Percentiles rank a stretch among this genome's conserved stretches.
Conservation (phyloP, 2,888 invertebrate genomes). For the Chymomyza amoena region DNA sequence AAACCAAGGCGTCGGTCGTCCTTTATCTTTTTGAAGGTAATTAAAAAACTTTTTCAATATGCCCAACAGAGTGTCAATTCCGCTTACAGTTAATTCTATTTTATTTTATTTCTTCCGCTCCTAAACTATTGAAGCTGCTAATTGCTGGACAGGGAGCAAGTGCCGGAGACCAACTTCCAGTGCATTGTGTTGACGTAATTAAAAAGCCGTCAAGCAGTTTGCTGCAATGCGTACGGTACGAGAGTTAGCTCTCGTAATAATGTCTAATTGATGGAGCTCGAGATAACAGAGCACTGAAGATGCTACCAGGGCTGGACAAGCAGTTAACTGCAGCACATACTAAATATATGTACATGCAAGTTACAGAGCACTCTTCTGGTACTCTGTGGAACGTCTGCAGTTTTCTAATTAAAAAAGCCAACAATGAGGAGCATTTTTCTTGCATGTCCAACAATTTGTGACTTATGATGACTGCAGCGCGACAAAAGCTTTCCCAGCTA, state of each 20-base stretch:
- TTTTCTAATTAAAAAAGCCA: conserved; percentile 68
- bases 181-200: conserved; percentile 58
- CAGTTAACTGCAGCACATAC: conserved; percentile 50
- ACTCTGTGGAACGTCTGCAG: conserved; percentile 30
- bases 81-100: conserved; percentile 15
- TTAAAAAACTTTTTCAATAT: conserved; percentile 66
- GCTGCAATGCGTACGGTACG: not conserved
- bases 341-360: not conserved
- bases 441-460: conserved; percentile 67
- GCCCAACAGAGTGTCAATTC: conserved; percentile 34
- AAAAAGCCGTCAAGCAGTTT: conserved; percentile 64
- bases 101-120: conserved; percentile 4
- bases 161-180: conserved; percentile 17
- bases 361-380: not conserved
- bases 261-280: conserved; percentile 65
- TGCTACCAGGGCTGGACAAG: not conserved
- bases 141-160: conserved; percentile 24
- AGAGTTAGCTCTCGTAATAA: conserved; percentile 29
- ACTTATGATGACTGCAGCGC: conserved; percentile 67
- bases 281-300: not conserved
- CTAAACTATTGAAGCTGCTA: conserved; percentile 40
- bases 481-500: conserved; percentile 17
- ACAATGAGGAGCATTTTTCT: conserved; percentile 63
- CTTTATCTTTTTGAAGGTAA: conserved; percentile 42
- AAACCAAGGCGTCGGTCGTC: conserved; percentile 36